Conservation (phyloP, 2,113 vertebrate genomes). For the Antennarius striatus region DNA sequence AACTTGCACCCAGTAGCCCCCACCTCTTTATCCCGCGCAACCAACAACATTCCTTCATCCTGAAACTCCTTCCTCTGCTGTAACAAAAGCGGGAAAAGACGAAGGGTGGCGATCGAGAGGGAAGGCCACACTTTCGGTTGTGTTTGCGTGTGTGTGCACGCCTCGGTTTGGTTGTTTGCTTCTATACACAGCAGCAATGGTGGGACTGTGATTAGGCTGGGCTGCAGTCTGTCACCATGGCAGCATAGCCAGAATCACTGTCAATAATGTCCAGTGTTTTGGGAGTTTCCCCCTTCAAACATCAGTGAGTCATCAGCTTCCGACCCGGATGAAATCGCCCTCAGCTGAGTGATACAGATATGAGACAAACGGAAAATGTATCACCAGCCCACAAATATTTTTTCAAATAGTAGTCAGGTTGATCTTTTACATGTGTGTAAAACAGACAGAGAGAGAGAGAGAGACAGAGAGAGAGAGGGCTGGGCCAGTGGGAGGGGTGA, state of each 20-base stretch:
- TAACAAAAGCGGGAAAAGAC: constrained; percentile 62
- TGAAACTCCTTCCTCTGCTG: constrained; percentile 53
- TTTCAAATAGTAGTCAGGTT: constrained; percentile 12
- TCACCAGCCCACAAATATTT: constrained; percentile 7
- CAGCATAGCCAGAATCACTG: constrained; percentile 35
- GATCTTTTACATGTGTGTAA: constrained; percentile 19
- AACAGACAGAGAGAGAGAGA: neutral
- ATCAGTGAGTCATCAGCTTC: constrained; percentile 62
- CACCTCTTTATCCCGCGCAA: constrained; percentile 35
- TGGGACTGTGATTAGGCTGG: constrained; percentile 21
- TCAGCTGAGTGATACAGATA: constrained; percentile 52
- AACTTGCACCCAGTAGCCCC: constrained; percentile 52
- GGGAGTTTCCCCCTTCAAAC: constrained; percentile 50
- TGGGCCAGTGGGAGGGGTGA: constrained; percentile 9
- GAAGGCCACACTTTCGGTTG: constrained; percentile 5
- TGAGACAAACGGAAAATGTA: constrained; percentile 28
- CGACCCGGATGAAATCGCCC: constrained; percentile 24
- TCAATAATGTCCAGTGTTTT: constrained; percentile 46
- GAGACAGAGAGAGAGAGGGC: constrained; percentile 2
- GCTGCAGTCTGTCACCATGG: constrained; percentile 61
- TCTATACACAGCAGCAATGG: constrained; percentile 8
- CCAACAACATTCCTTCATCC: constrained; percentile 71
- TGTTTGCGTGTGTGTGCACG: neutral
- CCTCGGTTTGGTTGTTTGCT: constrained; percentile 15
- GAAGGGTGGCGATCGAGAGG: constrained; percentile 40